Conservation (phyloP, 2,797 vertebrate species). For the Takifugu ocellatus region DNA sequence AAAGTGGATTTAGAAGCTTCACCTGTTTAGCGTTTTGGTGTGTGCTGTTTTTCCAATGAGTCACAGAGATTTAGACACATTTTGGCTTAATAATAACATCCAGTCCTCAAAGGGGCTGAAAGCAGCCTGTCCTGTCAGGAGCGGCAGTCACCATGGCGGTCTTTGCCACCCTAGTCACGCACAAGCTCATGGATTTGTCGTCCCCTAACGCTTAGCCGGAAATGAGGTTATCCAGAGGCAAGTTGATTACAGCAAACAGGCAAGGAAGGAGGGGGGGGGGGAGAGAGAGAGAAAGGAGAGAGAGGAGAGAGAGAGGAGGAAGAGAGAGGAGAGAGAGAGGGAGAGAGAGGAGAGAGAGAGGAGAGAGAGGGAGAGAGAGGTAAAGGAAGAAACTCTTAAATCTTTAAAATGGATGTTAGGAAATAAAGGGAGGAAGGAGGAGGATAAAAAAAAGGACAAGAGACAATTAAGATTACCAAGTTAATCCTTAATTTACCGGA, state of each 20-base stretch:
- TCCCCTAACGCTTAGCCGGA: conserved; percentile 52
- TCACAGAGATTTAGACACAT: conserved; percentile 53
- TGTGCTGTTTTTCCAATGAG: conserved; percentile 40
- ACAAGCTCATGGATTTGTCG: conserved; percentile 54
- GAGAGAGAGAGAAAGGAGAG: conserved; percentile 15
- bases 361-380: not conserved
- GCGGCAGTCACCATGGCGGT: conserved; percentile 35
- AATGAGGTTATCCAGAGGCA: conserved; percentile 63
- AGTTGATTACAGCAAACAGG: conserved; percentile 65
- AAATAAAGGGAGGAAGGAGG: conserved; percentile 54
- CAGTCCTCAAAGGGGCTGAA: conserved; percentile 51
- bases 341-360: not conserved
- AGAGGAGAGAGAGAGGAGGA: conserved; percentile 12
- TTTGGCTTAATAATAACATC: conserved; percentile 60
- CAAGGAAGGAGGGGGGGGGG: conserved; percentile 11
- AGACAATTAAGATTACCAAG: conserved; percentile 78
- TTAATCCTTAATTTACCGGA: conserved; percentile 79
- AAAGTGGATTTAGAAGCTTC: conserved; percentile 19
- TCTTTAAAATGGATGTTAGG: conserved; percentile 66
- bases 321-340: conserved; percentile 22
- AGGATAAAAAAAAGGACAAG: conserved; percentile 48
- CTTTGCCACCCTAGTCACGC: conserved; percentile 57
- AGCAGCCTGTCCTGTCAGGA: conserved; percentile 39
- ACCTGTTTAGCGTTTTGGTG: conserved; percentile 39
- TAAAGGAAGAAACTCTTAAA: conserved; percentile 47